A percentile compares a stretch with the other conserved stretches of the same genome.
phyloP scores from a whole-genome alignment of 1,140 invertebrate species.

The Drosophila pachea region DNA sequence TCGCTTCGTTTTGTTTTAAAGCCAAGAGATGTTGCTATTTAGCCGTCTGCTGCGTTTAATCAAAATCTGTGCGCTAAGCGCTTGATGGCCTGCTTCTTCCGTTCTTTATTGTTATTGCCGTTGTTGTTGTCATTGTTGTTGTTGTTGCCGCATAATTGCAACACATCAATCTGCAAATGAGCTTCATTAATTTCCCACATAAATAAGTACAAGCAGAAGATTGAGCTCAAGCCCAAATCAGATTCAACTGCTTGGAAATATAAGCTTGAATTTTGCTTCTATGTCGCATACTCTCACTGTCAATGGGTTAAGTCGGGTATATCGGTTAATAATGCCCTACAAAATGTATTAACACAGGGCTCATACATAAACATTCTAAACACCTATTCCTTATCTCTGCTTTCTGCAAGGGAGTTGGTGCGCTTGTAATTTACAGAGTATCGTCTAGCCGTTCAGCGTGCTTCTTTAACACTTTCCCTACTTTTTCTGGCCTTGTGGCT shows the following conservation, averaged over 20 bases:
- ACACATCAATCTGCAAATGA: constrained; percentile 75
- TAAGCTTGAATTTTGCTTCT: constrained; percentile 13
- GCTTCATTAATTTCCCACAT: constrained; percentile 66
- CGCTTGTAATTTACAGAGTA: neutral
- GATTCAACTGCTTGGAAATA: constrained; percentile 16
- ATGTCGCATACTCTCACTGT: neutral
- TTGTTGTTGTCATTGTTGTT: constrained; percentile 24
- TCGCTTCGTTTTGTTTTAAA: constrained; percentile 27
- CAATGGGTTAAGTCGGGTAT: neutral
- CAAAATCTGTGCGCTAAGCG: constrained; percentile 74
- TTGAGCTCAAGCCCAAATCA: constrained; percentile 27
- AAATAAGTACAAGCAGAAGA: constrained; percentile 48
- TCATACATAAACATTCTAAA: neutral
- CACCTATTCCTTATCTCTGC: too few relatives aligned
- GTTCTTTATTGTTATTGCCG: constrained; percentile 33
- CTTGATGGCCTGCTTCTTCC: constrained; percentile 41
- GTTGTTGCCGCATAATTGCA: constrained; percentile 64
- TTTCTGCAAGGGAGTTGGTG: too few relatives aligned
- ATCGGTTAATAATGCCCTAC: neutral
- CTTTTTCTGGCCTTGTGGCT: constrained; percentile 16
- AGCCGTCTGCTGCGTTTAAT: constrained; percentile 51
- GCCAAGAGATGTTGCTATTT: neutral
- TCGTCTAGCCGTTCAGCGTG: neutral
- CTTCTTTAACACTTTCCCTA: neutral
- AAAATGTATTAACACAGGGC: neutral